Percentiles rank a stretch among this genome's conserved stretches.
Evolutionary conservation across 1,140 invertebrate species (phyloP).

Genomic region (Lucilia sericata): DNA sequence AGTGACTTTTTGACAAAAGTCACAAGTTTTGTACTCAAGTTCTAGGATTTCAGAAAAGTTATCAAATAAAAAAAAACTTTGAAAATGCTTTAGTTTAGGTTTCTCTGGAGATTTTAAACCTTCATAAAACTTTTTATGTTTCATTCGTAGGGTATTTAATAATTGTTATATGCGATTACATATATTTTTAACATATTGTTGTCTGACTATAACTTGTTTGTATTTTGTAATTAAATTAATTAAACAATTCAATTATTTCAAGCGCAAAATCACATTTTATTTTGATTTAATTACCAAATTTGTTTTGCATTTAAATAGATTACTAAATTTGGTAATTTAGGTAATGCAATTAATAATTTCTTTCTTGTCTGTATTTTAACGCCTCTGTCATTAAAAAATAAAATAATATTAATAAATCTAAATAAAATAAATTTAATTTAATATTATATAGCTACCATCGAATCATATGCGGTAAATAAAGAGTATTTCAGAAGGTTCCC

Average conservation of each 20-base stretch:
- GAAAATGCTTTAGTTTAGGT: no score
- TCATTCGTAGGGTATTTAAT: no score
- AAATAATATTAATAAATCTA: background rate
- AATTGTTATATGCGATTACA: background rate
- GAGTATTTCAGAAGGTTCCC: no score
- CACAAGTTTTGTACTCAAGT: no score
- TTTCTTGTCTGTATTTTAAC: background rate
- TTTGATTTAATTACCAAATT: background rate
- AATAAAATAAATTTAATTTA: no score
- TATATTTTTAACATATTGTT: background rate
- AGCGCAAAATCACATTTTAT: background rate
- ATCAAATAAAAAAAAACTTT: no score
- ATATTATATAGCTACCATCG: no score
- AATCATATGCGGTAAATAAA: no score
- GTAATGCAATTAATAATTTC: background rate
- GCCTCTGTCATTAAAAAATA: background rate
- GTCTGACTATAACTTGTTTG: background rate
- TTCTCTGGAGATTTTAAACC: no score
- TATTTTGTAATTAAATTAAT: constrained; percentile 5
- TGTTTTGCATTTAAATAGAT: background rate
- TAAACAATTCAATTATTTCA: constrained; percentile 18
- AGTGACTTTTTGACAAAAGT: no score
- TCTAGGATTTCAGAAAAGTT: no score
- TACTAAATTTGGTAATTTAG: background rate
- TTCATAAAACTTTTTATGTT: no score